Evolutionary conservation across 2,113 vertebrate species (phyloP).

Genomic region (Neodontobutis hainanensis): DNA sequence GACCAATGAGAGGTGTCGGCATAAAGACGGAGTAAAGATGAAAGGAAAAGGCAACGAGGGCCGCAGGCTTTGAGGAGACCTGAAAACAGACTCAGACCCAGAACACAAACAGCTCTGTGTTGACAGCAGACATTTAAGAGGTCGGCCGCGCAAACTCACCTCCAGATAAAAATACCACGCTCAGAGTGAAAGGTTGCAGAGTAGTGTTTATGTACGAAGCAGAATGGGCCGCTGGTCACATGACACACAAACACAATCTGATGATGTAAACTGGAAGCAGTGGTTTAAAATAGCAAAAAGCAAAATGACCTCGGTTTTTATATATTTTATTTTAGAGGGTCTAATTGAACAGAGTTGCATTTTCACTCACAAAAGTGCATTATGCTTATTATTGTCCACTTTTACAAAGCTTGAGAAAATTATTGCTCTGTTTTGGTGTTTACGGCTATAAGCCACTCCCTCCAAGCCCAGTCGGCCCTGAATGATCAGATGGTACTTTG

Average conservation of each 20-base stretch:
- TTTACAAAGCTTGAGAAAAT: no score
- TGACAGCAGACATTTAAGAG: slow-evolving; percentile 37
- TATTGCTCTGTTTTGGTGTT: no score
- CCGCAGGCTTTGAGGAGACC: slow-evolving; percentile 31
- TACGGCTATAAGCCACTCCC: no score
- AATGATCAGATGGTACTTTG: no score
- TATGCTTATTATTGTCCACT: no score
- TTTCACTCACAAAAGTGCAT: no score
- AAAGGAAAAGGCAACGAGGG: slow-evolving; percentile 38
- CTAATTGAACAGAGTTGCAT: no score
- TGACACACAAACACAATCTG: background rate
- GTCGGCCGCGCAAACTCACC: slow-evolving; percentile 19
- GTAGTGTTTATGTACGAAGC: background rate
- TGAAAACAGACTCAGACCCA: slow-evolving; percentile 38
- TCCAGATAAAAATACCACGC: background rate
- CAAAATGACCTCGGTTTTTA: background rate
- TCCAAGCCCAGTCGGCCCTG: no score
- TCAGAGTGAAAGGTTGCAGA: slow-evolving; percentile 6
- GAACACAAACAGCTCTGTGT: slow-evolving; percentile 33
- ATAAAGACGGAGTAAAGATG: slow-evolving; percentile 44
- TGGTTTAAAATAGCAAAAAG: background rate
- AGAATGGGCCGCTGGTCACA: background rate
- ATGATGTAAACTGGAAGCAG: background rate
- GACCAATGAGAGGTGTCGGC: slow-evolving; percentile 27
- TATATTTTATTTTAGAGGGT: background rate